Base-by-base conservation (phyloP, 2,797 vertebrate species). In the Crenichthys baileyi region DNA sequence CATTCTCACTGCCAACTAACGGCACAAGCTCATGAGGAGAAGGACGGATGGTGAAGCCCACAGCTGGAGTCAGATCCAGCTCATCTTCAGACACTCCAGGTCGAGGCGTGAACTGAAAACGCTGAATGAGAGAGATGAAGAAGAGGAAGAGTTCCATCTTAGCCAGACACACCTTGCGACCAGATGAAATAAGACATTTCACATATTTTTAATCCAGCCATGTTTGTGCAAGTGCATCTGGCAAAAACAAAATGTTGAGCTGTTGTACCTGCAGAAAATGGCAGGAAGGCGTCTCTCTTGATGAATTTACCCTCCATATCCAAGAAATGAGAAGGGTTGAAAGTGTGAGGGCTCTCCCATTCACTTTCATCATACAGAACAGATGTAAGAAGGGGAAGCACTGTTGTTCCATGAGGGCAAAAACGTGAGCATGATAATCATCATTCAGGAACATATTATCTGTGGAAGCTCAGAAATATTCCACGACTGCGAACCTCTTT, bases 321-420 rank as follows among this genome's bases (percentile, higher is more conserved):
- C 74, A 95, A 85, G 79, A 96, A 96, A 68, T 94, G 91, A 60
- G 78, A 79, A 20, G 95, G 94, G 71, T 94, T 92, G 75, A 95
- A 96, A 12, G 79, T 85, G 73, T 90, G 26, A 7, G 93, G 94
- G 16, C 18, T 92, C 63, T 93, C 90, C 94, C 95, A 96, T 75
- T 93, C 85, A 1, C 24, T 89, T 70, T 94, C 82, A 82, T 95
- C 94, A 2, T 79, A 77, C 39, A 95, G 82, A 11, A 93, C 94
- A 70, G 94, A 93, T 26, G 11, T 4, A 11, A 94, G 86, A 46
- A 92, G 87, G 36, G 93, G 91, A 86, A 93, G 26, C 3, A 95
- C 88, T 22, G 53, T 55, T 0, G 93, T 95, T 24, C 91, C 92
- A 94, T 95, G 73, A 70, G 41, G 26, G 7, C 2, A 36, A 70